Percentiles rank a stretch among this genome's conserved stretches.
Conservation (phyloP, 1,140 invertebrate species). For the Caligus rogercresseyi region DNA sequence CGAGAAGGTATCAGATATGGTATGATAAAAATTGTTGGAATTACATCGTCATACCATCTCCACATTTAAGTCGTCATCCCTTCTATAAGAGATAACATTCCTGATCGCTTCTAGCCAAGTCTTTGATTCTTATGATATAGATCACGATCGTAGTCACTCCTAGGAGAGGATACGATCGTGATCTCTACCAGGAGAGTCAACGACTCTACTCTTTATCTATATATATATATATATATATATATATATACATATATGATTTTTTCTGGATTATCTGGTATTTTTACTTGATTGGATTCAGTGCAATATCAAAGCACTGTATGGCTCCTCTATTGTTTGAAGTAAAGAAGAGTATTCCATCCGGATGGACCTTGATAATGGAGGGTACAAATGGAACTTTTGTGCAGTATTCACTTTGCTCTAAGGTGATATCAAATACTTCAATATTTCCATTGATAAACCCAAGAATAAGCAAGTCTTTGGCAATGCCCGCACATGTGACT, state of each 20-base stretch:
- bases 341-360: background rate
- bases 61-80: no score
- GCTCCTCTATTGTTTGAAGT: background rate
- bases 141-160: no score
- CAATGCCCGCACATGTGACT: background rate
- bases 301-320: constrained; percentile 10
- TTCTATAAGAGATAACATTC: no score
- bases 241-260: no score
- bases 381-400: constrained; percentile 11
- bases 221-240: no score
- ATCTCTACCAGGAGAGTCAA: no score
- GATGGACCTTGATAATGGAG: constrained; percentile 2
- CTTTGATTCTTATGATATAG: no score
- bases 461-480: background rate
- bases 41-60: no score
- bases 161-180: no score
- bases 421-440: background rate
- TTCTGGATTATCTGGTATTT: background rate
- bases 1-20: no score
- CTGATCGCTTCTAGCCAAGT: no score
- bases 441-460: background rate
- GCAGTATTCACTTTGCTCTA: background rate
- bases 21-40: background rate
- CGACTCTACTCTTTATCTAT: no score
- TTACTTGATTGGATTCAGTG: constrained; percentile 9